Percentiles rank a stretch among this genome's conserved stretches.
phyloP scores from a whole-genome alignment of 2,797 vertebrate species.

The Paguma larvata region DNA sequence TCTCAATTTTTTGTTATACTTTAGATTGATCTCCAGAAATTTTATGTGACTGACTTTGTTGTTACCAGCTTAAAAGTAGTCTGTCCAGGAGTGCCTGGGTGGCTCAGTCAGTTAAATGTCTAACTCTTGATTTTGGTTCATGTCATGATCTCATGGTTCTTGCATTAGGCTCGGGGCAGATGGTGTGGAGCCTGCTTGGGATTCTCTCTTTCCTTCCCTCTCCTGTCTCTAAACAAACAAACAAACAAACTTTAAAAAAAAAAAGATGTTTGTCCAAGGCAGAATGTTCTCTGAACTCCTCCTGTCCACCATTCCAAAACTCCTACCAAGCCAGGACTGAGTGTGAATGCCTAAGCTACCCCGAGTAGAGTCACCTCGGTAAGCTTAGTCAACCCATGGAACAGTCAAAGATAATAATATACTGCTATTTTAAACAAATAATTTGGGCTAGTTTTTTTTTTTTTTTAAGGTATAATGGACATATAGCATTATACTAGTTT shows the following conservation, averaged over 20 bases:
- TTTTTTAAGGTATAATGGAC: background rate
- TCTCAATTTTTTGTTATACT: conserved; percentile 4
- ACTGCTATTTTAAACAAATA: background rate
- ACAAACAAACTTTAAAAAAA: too few relatives aligned
- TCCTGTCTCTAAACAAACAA: too few relatives aligned
- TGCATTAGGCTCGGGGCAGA: too few relatives aligned
- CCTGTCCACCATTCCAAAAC: background rate
- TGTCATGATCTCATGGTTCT: too few relatives aligned
- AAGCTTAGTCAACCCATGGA: background rate
- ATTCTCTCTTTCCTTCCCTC: too few relatives aligned
- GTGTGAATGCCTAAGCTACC: background rate
- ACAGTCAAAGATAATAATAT: background rate
- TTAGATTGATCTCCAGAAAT: conserved; percentile 15
- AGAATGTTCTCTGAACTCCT: background rate
- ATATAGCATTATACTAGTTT: background rate
- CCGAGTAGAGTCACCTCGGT: background rate
- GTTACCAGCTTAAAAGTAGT: background rate
- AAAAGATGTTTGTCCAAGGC: background rate
- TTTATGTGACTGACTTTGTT: background rate
- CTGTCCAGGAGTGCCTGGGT: background rate
- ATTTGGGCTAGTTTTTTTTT: too few relatives aligned
- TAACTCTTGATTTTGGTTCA: too few relatives aligned
- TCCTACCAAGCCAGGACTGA: background rate
- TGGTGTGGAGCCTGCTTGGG: too few relatives aligned
- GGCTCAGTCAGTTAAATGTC: too few relatives aligned